Evolutionary conservation across 2,888 invertebrate genomes (phyloP), one percentile per base, ranked within the genome.

Genomic region (Galerucella pusilla): DNA sequence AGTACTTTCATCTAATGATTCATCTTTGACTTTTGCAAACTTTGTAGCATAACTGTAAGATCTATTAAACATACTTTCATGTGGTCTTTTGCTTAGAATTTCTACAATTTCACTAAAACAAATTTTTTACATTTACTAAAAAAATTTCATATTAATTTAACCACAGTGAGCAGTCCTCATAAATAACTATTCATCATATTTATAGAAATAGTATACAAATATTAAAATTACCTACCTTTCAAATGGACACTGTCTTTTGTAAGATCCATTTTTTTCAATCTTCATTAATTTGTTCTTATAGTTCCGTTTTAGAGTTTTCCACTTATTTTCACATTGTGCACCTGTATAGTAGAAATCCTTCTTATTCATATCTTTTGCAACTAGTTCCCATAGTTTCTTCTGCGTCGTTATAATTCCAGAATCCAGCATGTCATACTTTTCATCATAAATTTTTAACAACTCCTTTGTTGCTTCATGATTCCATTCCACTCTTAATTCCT

Each of bases 321-420:
- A 80, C 66, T 80, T 80, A 68, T 80, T 79, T 49, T 77, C 77
- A 68, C 78, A 80, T 57, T 78, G 77, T 0, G 73, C 57, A 20
- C 73, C 75, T 49, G 73, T 77, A 42, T 78, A 80, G 63, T 77
- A 77, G 60, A 57, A 76, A 3, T 72, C 76, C 54, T 78, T 79
- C 45, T 76, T 77, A n/a, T 73, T 71, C 75, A 80, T 70, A 28
- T 77, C 78, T 52, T 78, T 80, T 7, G 80, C 75, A 7, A 79
- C 77, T 2, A 80, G 49, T 71, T 80, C 79, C 80, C 80, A 80
- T 42, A 80, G 59, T 66, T 76, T 79, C 60, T 78, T 80, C 52
- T 78, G 79, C 1, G 80, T 80, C 20, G 68, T 75, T 72, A 80
- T 78, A 52, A 80, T 79, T 14, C 80, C 80, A n/a, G 75, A 71